A percentile compares a stretch with the other conserved stretches of the same genome.
Evolutionary conservation across 2,113 vertebrate species (phyloP).

Genomic region (Rhabdornis inornatus): DNA sequence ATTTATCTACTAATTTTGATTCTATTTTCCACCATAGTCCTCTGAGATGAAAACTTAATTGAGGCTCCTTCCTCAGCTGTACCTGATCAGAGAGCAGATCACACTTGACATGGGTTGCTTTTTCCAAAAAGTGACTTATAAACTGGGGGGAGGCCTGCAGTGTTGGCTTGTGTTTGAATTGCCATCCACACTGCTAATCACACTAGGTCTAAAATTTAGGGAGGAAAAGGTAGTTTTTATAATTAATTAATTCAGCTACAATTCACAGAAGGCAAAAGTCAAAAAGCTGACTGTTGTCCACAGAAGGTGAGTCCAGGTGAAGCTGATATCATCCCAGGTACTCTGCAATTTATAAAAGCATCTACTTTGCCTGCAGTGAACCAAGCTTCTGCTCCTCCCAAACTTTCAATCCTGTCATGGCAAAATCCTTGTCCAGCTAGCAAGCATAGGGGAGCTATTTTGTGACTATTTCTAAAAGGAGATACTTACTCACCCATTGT

Average conservation of each 20-base stretch:
- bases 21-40: background rate
- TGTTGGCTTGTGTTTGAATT: background rate
- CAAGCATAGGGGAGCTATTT: background rate
- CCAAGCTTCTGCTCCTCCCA: background rate
- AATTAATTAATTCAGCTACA: background rate
- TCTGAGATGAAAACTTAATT: background rate
- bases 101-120: background rate
- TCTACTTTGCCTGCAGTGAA: background rate
- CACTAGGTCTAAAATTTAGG: background rate
- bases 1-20: slow-evolving; percentile 9
- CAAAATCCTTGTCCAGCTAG: background rate
- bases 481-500: background rate
- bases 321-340: background rate
- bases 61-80: background rate
- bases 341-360: background rate
- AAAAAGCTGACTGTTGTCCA: background rate
- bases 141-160: background rate
- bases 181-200: background rate
- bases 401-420: background rate
- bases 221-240: background rate
- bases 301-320: background rate
- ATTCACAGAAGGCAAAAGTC: background rate
- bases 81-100: slow-evolving; percentile 6
- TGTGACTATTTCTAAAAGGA: background rate
- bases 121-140: background rate